A percentile compares a stretch with the other conserved stretches of the same genome.
Conservation (phyloP, 1,140 invertebrate species). For the Himalopsyche phryganea region DNA sequence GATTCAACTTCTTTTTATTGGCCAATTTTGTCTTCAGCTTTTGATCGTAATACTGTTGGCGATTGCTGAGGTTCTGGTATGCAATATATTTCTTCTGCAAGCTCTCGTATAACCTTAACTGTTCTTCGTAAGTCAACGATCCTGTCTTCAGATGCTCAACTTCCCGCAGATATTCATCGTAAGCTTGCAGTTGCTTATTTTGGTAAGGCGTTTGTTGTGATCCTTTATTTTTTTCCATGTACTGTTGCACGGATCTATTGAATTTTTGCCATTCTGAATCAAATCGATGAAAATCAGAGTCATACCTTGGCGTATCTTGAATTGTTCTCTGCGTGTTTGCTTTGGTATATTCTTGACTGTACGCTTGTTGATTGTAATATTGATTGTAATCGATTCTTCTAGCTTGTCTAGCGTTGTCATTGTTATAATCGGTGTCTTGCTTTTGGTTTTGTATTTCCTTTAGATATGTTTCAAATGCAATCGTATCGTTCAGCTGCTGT, state of each 20-base stretch:
- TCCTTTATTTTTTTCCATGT: slow-evolving; percentile 15
- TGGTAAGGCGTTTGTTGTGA: slow-evolving; percentile 7
- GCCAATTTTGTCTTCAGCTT: slow-evolving; percentile 22
- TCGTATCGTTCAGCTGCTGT: neutral
- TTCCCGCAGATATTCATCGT: slow-evolving; percentile 20
- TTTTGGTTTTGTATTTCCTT: neutral
- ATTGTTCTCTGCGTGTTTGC: neutral
- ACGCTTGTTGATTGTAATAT: neutral
- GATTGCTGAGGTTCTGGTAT: slow-evolving; percentile 16
- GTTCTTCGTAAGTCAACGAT: slow-evolving; percentile 7
- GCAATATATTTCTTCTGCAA: slow-evolving; percentile 20
- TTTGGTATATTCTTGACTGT: neutral
- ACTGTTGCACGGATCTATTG: slow-evolving; percentile 32
- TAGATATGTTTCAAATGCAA: slow-evolving; percentile 1
- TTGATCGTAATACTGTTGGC: slow-evolving; percentile 19
- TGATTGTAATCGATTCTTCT: slow-evolving; percentile 15
- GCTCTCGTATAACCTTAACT: slow-evolving; percentile 8
- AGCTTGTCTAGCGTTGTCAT: slow-evolving; percentile 20
- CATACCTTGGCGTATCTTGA: neutral
- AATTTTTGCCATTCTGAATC: slow-evolving; percentile 35
- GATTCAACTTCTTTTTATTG: slow-evolving; percentile 23
- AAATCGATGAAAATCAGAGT: neutral
- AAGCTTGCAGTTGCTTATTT: slow-evolving; percentile 16
- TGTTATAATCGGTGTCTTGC: slow-evolving; percentile 2
- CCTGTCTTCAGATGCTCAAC: slow-evolving; percentile 2